Percentiles rank a stretch among this genome's conserved stretches.
Conservation (phyloP, 1,140 invertebrate species). For the Caenorhabditis briggsae region DNA sequence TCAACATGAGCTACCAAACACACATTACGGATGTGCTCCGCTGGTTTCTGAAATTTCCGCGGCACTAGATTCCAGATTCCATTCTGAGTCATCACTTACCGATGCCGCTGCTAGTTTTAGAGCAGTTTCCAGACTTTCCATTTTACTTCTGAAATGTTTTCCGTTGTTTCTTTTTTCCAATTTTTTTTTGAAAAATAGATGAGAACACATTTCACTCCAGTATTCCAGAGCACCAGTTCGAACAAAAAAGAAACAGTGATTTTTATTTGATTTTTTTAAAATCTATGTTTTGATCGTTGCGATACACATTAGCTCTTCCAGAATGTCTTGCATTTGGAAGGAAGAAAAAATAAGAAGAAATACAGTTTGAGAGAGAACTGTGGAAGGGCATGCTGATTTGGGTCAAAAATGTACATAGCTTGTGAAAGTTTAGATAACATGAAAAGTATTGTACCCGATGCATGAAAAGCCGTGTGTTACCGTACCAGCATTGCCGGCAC, state of each 20-base stretch:
- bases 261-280: slow-evolving; percentile 37
- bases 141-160: not conserved
- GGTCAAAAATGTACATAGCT: slow-evolving; percentile 18
- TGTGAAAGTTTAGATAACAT: not conserved
- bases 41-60: slow-evolving; percentile 75
- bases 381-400: not conserved
- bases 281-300: slow-evolving; percentile 11
- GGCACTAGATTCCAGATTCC: too few relatives aligned
- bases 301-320: not conserved
- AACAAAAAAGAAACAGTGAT: slow-evolving; percentile 11
- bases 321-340: not conserved
- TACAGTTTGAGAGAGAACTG: slow-evolving; percentile 17
- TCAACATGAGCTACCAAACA: slow-evolving; percentile 99
- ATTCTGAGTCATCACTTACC: not conserved
- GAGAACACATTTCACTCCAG: slow-evolving; percentile 3
- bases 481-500: slow-evolving; percentile 52
- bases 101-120: slow-evolving; percentile 21
- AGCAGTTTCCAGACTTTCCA: not conserved
- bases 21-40: slow-evolving; percentile 89
- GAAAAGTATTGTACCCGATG: slow-evolving; percentile 8
- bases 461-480: slow-evolving; percentile 44
- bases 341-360: not conserved
- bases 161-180: not conserved
- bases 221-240: not conserved
- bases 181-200: not conserved